Evolutionary conservation across 2,797 vertebrate genomes (phyloP), one percentile per base, ranked within the genome.

Genomic region (Xiphorhynchus erythropygius): DNA sequence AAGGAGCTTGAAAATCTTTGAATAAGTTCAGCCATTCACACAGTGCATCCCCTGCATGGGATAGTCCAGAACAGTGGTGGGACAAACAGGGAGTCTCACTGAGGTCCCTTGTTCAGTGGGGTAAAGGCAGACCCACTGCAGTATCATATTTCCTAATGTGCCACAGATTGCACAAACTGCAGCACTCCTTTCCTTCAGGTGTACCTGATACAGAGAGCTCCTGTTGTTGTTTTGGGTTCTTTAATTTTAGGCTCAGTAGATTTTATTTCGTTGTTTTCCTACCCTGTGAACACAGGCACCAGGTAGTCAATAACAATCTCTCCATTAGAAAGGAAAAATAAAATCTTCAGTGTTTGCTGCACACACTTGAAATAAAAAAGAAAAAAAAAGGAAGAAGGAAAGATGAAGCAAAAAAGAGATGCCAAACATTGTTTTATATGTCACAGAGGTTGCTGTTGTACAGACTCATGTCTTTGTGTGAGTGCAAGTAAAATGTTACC

Each of bases 251-350:
- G 73, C 78, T 95, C 55, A 76, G 79, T 67, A 76, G 82, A 62
- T 89, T 97, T 97, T 84, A 88, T 47, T 91, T 55, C 50, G 62
- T 91, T 94, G 65, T 90, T 96, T 96, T 93, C 89, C 59, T 89
- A 60, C 47, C 44, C 49, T 52, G 67, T 86, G 85, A 93, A 84
- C 7, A 37, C 27, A 84, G 90, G 67, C 70, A 96, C 32, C 62
- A 53, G 69, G 62, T 87, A 96, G 91, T 92, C 94, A 92, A 67
- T 91, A 93, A 84, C 87, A 84, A 92, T 84, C 0, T 30, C 87
- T 91, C 73, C 63, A 82, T 87, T 94, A 87, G 89, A 89, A 93
- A 69, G 67, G 59, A 86, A 92, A 93, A 96, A 83, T 52, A 82
- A 90, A 93, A 95, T 88, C 75, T 81, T 95, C 30, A 49, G 57